Evolutionary conservation across 1,140 invertebrate genomes (phyloP).

Genomic region (Cherax quadricarinatus): DNA sequence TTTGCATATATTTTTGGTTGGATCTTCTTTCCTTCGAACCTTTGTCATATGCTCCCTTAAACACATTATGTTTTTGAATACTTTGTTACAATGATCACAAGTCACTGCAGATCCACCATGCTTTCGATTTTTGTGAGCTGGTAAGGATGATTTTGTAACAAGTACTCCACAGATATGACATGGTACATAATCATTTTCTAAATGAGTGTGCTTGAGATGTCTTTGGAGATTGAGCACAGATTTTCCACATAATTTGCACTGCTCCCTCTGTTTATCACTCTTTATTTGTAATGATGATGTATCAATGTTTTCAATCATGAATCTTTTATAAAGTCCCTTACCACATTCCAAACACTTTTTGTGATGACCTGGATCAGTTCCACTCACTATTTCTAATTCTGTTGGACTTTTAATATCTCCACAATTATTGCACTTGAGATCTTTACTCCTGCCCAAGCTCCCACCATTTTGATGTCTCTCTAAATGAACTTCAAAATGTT

Average conservation of each 20-base stretch:
- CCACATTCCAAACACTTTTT: constrained; percentile 57
- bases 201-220: constrained; percentile 44
- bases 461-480: constrained; percentile 55
- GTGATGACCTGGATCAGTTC: constrained; percentile 49
- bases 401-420: constrained; percentile 43
- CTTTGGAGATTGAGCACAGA: constrained; percentile 50
- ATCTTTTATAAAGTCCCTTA: constrained; percentile 58
- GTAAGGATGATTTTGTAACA: constrained; percentile 53
- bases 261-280: constrained; percentile 50
- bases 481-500: constrained; percentile 57
- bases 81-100: constrained; percentile 61
- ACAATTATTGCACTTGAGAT: constrained; percentile 56
- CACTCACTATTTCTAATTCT: constrained; percentile 41
- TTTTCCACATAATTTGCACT: constrained; percentile 59
- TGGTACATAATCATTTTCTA: constrained; percentile 50
- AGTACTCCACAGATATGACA: constrained; percentile 41
- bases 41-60: constrained; percentile 57
- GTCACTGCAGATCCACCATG: constrained; percentile 61
- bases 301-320: constrained; percentile 52
- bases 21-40: constrained; percentile 50
- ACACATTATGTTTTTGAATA: constrained; percentile 63
- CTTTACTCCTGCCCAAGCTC: constrained; percentile 53
- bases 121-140: constrained; percentile 62
- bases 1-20: constrained; percentile 49
- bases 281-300: constrained; percentile 24